Conservation (phyloP, 2,113 vertebrate species). For the Lonchura striata region DNA sequence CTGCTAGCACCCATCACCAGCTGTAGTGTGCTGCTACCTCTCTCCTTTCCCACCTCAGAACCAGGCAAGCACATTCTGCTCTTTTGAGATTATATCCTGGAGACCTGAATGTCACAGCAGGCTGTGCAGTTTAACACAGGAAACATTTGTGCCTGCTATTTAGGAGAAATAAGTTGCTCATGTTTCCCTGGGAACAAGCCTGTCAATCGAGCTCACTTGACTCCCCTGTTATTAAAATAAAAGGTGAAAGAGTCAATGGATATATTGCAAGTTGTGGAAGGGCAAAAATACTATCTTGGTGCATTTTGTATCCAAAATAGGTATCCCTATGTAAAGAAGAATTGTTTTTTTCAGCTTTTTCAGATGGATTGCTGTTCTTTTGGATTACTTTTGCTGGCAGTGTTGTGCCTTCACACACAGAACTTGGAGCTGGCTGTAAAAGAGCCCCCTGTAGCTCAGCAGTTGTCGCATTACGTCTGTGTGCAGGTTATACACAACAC, state of each 20-base stretch:
- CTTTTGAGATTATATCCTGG: background rate
- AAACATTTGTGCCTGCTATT: constrained; percentile 35
- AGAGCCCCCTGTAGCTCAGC: background rate
- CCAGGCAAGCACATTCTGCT: background rate
- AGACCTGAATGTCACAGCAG: constrained; percentile 49
- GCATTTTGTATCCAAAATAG: background rate
- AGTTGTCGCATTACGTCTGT: background rate
- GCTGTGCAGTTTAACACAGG: constrained; percentile 18
- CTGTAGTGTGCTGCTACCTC: background rate
- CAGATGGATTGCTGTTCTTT: background rate
- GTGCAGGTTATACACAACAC: background rate
- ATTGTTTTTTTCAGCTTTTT: background rate
- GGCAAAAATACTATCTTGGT: background rate
- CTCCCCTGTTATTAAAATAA: constrained; percentile 33
- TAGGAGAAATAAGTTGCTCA: constrained; percentile 47
- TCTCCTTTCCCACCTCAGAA: background rate
- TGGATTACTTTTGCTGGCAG: background rate
- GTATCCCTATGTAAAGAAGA: background rate
- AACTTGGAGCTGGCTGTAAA: background rate
- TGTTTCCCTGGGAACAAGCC: constrained; percentile 66
- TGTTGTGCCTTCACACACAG: background rate
- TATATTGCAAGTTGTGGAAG: background rate
- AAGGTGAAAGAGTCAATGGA: background rate
- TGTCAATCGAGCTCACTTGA: background rate
- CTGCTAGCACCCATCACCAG: background rate